These are phyloP conservation scores for Characodon lateralis DNA, from an alignment of 2,797 vertebrate species.

Conservation along the genomic window DNA sequence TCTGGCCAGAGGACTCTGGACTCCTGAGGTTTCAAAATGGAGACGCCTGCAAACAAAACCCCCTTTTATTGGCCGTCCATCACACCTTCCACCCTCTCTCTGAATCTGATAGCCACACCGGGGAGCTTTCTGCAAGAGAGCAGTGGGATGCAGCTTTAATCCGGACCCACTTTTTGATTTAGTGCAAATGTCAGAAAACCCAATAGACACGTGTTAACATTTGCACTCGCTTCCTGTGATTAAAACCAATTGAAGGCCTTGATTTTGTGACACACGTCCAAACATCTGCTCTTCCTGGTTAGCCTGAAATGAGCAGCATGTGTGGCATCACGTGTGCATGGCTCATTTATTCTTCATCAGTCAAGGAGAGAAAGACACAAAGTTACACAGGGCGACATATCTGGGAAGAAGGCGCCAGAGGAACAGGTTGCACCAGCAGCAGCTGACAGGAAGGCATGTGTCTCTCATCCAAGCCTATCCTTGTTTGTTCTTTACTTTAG, in stretches of 20 bases:
- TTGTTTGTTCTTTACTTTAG: background rate
- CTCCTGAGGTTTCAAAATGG: slow-evolving; percentile 78
- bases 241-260: background rate
- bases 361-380: slow-evolving; percentile 2
- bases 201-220: slow-evolving; percentile 8
- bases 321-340: background rate
- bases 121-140: slow-evolving; percentile 37
- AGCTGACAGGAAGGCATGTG: slow-evolving; percentile 2
- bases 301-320: slow-evolving; percentile 19
- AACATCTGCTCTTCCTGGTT: slow-evolving; percentile 11
- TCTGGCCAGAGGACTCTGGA: slow-evolving; percentile 65
- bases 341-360: slow-evolving; percentile 25
- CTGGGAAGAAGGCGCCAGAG: background rate
- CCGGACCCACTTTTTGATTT: slow-evolving; percentile 32
- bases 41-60: slow-evolving; percentile 73
- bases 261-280: background rate
- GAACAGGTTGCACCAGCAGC: slow-evolving; percentile 36
- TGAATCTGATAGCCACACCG: slow-evolving; percentile 67
- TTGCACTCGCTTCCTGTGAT: slow-evolving; percentile 19
- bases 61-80: slow-evolving; percentile 73
- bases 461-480: background rate
- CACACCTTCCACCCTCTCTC: slow-evolving; percentile 69
- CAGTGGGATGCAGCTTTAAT: slow-evolving; percentile 49
- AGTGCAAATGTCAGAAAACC: slow-evolving; percentile 18
- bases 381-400: background rate